Evolutionary conservation across 1,140 invertebrate species (phyloP), one percentile per base, ranked within the genome.

Genomic region (Drosophila santomea): DNA sequence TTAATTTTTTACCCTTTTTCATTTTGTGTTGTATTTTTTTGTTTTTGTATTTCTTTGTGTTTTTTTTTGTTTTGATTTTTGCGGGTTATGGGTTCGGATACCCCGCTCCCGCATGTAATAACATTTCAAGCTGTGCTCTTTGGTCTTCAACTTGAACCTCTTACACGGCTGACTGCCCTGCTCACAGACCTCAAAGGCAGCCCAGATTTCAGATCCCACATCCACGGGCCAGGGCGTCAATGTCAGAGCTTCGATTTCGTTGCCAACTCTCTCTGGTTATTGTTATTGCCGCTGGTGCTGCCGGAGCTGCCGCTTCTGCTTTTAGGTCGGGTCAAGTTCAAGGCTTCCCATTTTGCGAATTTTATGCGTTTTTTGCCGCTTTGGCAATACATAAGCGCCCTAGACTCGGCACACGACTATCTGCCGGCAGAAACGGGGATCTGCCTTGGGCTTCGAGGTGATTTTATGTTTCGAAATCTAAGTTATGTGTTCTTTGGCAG

Each of bases 41-140:
- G n/a, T 17, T 17, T 17, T 32, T 32, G 32, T 10, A 32, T 32
- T 32, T 32, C 8, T 32, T 32, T 8, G 32, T 32, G 0, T 10
- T 32, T 32, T 17, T 67, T 45, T 47, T 61, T 62, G 7, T 58
- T 45, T 20, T 45, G n/a, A 14, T 35, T 25, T n/a, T 38, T 50
- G 44, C 14, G 23, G 23, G 45, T 43, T 43, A 43, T 43, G n/a
- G 20, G 38, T 14, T 14, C 11, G 14, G 38, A 4, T 39, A 32
- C 48, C 23, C 56, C 50, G 41, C 74, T 48, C 58, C 67, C 82
- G 69, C 78, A 77, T 90, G 85, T 84, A 88, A 88, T 89, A 84
- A 80, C 84, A 89, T 84, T 88, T 88, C 83, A 86, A 66, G 82
- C 69, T 72, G 75, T 61, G 66, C 82, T 85, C 82, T 74, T 78